Evolutionary conservation across 2,797 vertebrate genomes (phyloP).

Genomic region (Acestrorhynchus altus): DNA sequence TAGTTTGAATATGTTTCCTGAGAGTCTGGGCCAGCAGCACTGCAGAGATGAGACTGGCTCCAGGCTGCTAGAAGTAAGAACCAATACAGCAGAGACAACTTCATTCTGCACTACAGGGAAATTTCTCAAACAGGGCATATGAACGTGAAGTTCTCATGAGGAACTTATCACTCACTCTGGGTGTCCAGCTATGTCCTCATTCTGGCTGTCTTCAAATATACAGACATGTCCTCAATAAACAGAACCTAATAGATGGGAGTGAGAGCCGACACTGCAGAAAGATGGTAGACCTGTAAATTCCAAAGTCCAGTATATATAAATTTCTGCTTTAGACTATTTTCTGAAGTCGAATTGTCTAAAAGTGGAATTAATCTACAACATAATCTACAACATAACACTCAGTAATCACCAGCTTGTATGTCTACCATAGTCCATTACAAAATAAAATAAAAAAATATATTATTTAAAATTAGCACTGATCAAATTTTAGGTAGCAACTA

Average conservation of each 20-base stretch:
- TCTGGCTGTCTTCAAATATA: not conserved
- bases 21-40: not conserved
- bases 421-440: too few species aligned
- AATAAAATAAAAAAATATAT: too few species aligned
- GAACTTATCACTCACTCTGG: not conserved
- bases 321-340: too few species aligned
- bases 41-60: not conserved
- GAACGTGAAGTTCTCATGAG: not conserved
- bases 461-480: too few species aligned
- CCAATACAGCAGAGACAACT: not conserved
- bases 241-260: not conserved
- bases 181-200: not conserved
- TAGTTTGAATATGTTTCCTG: constrained; percentile 19
- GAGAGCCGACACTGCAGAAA: not conserved
- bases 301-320: too few species aligned
- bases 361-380: too few species aligned
- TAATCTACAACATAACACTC: too few species aligned
- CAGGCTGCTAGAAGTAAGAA: not conserved
- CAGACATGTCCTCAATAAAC: not conserved
- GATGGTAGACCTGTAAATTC: not conserved
- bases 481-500: too few species aligned
- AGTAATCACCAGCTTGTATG: too few species aligned
- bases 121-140: not conserved
- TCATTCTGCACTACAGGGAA: not conserved
- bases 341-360: too few species aligned